Base-by-base conservation (phyloP, 1,140 invertebrate species). In the Periplaneta americana region DNA sequence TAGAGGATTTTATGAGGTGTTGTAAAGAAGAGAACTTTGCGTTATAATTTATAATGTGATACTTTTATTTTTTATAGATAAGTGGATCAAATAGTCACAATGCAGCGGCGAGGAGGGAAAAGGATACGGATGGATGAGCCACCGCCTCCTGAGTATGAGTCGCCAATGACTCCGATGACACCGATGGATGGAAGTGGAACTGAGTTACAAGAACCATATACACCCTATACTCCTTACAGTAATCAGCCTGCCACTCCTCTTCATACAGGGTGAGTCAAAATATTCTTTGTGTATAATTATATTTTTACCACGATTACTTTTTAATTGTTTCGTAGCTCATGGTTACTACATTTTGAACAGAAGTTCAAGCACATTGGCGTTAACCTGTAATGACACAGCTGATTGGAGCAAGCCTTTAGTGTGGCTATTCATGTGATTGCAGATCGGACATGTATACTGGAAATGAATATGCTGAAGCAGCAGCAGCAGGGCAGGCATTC, bases 81-180 rank as follows among this genome's bases (percentile, higher is more conserved):
- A 22, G 8, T 15, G 22, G 5, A 75, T 34, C 28, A 32, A 35
- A 17, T 28, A 31, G 13, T 78, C 22, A 90, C 87, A 86, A 96
- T 96, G 94, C 93, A 95, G 87, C 91, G 95, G 83, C 90, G 95
- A 82, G 95, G 95, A 84, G 96, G 96, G 77, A 97, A 97, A 89
- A 91, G 95, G 80, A 97, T 97, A 85, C 93, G 96, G 74, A 96
- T 97, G 95, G 96, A 97, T 89, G 95, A 97, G 88, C 95, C 95
- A 80, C 91, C 91, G 17, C 95, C 95, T 77, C 94, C 94, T 32
- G 95, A 96, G 86, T 96, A 96, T 86, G 95, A 96, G 33, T 93
- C 93, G 82, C 93, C 94, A 0, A 94, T 94, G 93, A 95, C 94
- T 32, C 94, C 94, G 2, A 92, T 93, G 87, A 89, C 91, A 17